Percentiles rank a stretch among this genome's conserved stretches.
phyloP scores from a whole-genome alignment of 2,113 vertebrate species.

The Pleuronectes platessa region DNA sequence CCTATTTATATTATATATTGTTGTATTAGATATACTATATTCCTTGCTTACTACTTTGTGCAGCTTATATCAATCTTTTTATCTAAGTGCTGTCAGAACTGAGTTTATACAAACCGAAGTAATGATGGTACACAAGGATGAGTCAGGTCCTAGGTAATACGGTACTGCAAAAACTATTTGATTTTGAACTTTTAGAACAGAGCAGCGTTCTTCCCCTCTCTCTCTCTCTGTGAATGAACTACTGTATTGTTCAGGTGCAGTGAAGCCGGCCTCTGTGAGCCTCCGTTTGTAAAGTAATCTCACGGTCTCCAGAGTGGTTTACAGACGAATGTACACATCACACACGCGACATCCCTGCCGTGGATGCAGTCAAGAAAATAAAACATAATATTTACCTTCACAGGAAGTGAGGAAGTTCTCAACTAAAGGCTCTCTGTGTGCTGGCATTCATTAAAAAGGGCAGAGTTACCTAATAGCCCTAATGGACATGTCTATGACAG shows the following conservation, averaged over 20 bases:
- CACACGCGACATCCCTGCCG: conserved; percentile 46
- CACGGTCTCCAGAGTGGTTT: conserved; percentile 29
- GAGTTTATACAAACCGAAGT: not conserved
- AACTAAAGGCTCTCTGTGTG: conserved; percentile 43
- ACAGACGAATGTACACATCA: conserved; percentile 48
- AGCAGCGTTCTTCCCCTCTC: conserved; percentile 10
- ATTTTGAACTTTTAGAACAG: conserved; percentile 16
- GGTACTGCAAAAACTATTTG: conserved; percentile 17
- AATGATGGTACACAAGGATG: not conserved
- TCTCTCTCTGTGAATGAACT: conserved; percentile 65
- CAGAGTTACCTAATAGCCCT: conserved; percentile 40
- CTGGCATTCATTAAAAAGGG: conserved; percentile 42
- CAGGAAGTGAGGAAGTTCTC: conserved; percentile 48
- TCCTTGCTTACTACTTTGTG: too few species aligned
- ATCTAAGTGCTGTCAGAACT: not conserved
- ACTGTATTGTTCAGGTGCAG: conserved; percentile 71
- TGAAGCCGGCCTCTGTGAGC: conserved; percentile 50
- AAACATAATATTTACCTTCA: conserved; percentile 62
- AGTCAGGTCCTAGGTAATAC: not conserved
- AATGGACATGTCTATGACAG: conserved; percentile 62
- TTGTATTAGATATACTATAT: too few species aligned
- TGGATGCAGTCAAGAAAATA: conserved; percentile 25
- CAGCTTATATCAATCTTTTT: too few species aligned
- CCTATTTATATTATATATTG: too few species aligned
- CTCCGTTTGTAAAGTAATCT: conserved; percentile 64